Evolutionary conservation across 2,888 invertebrate species (phyloP).

Genomic region (Platerodrilus igneus): DNA sequence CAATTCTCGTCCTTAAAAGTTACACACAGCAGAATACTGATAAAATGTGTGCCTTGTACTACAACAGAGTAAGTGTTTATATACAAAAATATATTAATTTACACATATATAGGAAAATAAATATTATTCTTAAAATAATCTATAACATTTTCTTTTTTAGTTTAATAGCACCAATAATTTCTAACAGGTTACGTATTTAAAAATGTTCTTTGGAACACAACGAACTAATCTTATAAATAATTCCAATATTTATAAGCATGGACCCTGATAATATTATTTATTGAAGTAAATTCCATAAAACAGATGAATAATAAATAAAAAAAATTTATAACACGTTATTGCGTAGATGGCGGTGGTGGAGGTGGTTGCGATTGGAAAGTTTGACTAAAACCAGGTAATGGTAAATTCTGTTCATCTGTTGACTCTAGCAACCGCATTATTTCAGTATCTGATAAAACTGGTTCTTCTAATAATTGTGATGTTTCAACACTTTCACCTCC

Average conservation of each 20-base stretch:
- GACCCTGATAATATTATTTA: conserved; percentile 18
- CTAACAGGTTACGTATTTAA: conserved; percentile 18
- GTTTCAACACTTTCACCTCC: conserved; percentile 1
- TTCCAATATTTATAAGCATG: conserved; percentile 21
- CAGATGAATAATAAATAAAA: conserved; percentile 11
- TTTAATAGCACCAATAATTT: conserved; percentile 23
- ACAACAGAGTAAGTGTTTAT: conserved; percentile 17
- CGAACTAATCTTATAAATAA: conserved; percentile 22
- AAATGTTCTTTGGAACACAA: conserved; percentile 25
- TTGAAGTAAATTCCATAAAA: conserved; percentile 18
- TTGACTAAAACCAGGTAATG: conserved; percentile 50
- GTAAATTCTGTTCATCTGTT: conserved; percentile 42
- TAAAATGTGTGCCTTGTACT: conserved; percentile 27
- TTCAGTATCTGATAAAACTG: conserved; percentile 36
- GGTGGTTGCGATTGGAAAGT: conserved; percentile 48
- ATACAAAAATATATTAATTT: conserved; percentile 15
- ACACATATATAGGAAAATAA: conserved; percentile 20
- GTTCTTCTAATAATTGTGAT: conserved; percentile 27
- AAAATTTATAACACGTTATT: too few relatives aligned
- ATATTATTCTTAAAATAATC: conserved; percentile 1
- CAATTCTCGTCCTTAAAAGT: conserved; percentile 16
- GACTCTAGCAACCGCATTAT: conserved; percentile 36
- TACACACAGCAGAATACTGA: conserved; percentile 23
- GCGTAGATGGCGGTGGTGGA: conserved; percentile 29
- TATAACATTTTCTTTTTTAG: background rate